phyloP scores from a whole-genome alignment of 2,888 invertebrate species.

The Synanthedon myopaeformis region DNA sequence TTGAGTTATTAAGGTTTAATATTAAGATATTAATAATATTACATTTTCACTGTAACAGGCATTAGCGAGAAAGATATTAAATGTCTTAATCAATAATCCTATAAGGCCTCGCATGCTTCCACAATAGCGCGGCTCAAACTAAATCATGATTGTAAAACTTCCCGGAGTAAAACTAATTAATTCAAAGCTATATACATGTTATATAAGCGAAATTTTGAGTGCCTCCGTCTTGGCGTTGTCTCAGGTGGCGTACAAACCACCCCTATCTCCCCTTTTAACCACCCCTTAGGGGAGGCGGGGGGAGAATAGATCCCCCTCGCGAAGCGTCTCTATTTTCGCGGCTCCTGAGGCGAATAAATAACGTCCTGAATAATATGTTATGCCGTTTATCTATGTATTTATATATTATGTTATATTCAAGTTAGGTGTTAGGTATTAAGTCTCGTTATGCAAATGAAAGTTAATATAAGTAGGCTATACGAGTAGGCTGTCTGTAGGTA shows the following conservation, averaged over 20 bases:
- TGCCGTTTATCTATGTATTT: background rate
- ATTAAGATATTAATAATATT: too few relatives aligned
- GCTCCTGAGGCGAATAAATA: slow-evolving; percentile 26
- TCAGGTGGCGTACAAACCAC: slow-evolving; percentile 30
- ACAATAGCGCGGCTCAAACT: background rate
- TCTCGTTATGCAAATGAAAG: too few relatives aligned
- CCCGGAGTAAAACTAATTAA: slow-evolving; percentile 29
- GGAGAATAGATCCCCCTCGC: slow-evolving; percentile 13
- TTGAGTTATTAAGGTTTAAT: too few relatives aligned
- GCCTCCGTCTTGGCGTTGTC: slow-evolving; percentile 37
- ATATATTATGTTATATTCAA: too few relatives aligned
- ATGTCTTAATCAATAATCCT: background rate
- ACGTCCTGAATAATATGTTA: background rate
- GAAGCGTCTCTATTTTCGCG: slow-evolving; percentile 36
- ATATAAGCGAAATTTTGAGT: slow-evolving; percentile 48
- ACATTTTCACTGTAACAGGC: too few relatives aligned
- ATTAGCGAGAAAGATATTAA: too few relatives aligned
- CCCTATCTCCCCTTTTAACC: slow-evolving; percentile 1
- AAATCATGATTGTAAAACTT: slow-evolving; percentile 23
- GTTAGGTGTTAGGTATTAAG: too few relatives aligned
- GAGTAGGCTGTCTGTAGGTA: too few relatives aligned
- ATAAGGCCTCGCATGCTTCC: background rate
- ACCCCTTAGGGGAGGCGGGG: slow-evolving; percentile 4
- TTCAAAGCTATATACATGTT: slow-evolving; percentile 22
- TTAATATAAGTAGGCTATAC: too few relatives aligned